phyloP scores from a whole-genome alignment of 2,888 invertebrate genomes.

The Trypoxylon attenuatum region DNA sequence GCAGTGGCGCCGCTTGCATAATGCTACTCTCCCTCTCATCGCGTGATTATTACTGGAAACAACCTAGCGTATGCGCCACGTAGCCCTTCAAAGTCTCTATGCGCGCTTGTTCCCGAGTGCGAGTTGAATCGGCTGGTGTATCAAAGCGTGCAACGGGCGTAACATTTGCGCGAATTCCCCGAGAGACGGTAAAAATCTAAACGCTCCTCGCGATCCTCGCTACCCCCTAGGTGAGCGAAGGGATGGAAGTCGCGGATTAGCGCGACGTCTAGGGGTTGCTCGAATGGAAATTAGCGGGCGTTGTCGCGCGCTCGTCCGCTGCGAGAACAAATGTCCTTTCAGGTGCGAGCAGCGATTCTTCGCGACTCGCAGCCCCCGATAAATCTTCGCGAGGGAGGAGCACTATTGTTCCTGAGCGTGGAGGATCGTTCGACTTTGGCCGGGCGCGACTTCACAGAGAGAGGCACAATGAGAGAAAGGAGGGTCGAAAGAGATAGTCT shows the following conservation, averaged over 20 bases:
- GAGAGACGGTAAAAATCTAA: too few relatives aligned
- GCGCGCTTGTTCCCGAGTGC: neutral
- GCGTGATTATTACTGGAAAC: too few relatives aligned
- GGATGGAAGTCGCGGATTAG: neutral
- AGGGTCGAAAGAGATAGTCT: slow-evolving; percentile 35
- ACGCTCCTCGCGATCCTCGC: neutral
- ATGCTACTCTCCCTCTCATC: too few relatives aligned
- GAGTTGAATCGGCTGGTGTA: neutral
- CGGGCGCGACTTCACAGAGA: slow-evolving; percentile 8
- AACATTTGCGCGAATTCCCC: too few relatives aligned
- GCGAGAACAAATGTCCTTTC: slow-evolving; percentile 15
- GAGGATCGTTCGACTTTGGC: slow-evolving; percentile 39
- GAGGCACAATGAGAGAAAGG: slow-evolving; percentile 15
- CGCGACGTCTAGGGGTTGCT: neutral
- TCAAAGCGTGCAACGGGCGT: neutral
- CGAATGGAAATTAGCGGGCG: neutral
- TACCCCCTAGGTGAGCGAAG: neutral
- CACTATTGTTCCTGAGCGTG: slow-evolving; percentile 31
- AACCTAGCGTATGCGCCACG: too few relatives aligned
- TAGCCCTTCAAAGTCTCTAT: neutral
- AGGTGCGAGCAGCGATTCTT: neutral
- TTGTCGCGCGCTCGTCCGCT: neutral
- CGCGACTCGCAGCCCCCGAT: slow-evolving; percentile 29
- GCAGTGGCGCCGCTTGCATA: too few relatives aligned
- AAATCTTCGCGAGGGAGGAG: slow-evolving; percentile 17